phyloP scores from a whole-genome alignment of 2,113 vertebrate species.

The Colaptes auratus region DNA sequence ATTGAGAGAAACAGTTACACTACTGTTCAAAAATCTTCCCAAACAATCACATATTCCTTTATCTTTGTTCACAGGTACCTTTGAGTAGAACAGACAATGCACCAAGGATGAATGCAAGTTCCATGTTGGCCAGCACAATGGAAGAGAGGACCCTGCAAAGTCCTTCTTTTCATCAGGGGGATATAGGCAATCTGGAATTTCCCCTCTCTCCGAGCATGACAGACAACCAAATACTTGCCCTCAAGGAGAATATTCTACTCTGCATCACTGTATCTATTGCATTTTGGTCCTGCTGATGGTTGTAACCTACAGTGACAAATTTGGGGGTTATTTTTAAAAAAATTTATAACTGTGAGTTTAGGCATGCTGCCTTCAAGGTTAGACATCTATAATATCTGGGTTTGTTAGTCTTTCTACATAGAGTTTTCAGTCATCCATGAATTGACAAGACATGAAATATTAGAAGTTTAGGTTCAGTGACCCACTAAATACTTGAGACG shows the following conservation, averaged over 20 bases:
- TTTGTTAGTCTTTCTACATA: neutral
- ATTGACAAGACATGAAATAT: constrained; percentile 39
- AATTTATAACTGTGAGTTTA: neutral
- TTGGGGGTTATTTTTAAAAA: neutral
- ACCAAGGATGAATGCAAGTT: neutral
- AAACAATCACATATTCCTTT: neutral
- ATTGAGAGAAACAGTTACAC: neutral
- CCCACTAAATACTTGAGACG: neutral
- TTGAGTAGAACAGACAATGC: neutral
- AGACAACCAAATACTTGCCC: neutral
- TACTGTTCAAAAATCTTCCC: neutral
- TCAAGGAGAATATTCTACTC: neutral
- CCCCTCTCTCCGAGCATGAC: neutral
- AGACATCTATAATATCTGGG: neutral
- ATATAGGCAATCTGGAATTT: neutral
- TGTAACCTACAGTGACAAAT: neutral
- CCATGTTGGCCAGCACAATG: neutral
- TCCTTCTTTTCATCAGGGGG: neutral
- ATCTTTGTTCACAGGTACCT: neutral
- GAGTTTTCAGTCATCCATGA: constrained; percentile 32
- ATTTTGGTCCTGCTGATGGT: neutral
- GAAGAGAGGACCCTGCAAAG: neutral
- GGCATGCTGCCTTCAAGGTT: neutral
- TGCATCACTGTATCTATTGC: accelerated
- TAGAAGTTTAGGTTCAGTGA: constrained; percentile 27